Percentiles rank a stretch among this genome's conserved stretches.
Evolutionary conservation across 1,140 invertebrate species (phyloP).

Genomic region (Drosophila trapezifrons): DNA sequence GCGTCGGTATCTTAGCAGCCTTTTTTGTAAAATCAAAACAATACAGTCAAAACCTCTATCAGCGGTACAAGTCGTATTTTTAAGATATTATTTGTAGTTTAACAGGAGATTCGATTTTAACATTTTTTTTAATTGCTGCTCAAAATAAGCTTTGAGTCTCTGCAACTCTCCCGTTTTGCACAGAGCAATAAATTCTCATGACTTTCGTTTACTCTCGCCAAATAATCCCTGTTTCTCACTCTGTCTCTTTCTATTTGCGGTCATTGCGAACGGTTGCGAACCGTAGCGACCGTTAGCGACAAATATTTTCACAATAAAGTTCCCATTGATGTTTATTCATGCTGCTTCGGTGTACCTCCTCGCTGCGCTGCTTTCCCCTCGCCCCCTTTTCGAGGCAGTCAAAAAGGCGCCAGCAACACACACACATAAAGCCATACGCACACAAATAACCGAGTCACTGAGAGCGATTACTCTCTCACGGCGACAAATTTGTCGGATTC

Average conservation of each 20-base stretch:
- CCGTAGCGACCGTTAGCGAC: constrained; percentile 22
- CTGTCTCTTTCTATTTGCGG: constrained; percentile 23
- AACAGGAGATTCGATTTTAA: no score
- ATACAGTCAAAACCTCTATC: no score
- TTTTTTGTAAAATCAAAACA: no score
- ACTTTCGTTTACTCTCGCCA: constrained; percentile 15
- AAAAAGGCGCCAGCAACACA: constrained; percentile 45
- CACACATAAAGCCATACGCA: not conserved
- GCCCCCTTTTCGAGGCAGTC: constrained; percentile 48
- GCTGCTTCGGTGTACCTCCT: constrained; percentile 10
- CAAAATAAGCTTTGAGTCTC: no score
- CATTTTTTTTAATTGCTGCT: no score
- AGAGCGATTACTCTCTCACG: constrained; percentile 10
- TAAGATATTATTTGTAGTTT: no score
- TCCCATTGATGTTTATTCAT: constrained; percentile 72
- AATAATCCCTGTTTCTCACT: constrained; percentile 1
- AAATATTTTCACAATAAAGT: constrained; percentile 66
- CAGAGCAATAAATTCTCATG: constrained; percentile 26
- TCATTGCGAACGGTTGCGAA: constrained; percentile 16
- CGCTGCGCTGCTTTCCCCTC: constrained; percentile 8
- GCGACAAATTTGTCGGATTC: constrained; percentile 49
- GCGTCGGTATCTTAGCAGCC: no score
- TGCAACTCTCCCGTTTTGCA: not conserved
- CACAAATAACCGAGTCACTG: constrained; percentile 1
- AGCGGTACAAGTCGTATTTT: no score